These are phyloP conservation scores for Dryocosmus kuriphilus DNA, from an alignment of 2,888 invertebrate species.

Conservation along the genomic window DNA sequence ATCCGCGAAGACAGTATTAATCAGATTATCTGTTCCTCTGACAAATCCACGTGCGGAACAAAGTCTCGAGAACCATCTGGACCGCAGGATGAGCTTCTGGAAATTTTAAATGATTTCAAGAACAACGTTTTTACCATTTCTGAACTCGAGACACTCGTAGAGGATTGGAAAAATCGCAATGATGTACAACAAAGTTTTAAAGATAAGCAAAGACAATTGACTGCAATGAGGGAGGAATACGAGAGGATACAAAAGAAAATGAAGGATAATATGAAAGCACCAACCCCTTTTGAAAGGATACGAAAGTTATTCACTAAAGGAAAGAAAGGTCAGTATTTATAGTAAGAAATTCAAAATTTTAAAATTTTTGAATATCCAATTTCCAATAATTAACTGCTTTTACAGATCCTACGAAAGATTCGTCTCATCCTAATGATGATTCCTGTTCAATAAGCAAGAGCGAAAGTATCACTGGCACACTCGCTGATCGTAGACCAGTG, in stretches of 20 bases:
- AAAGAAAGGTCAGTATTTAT: slow-evolving; percentile 75
- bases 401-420: slow-evolving; percentile 66
- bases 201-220: slow-evolving; percentile 90
- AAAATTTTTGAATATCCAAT: too few species aligned
- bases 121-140: slow-evolving; percentile 92
- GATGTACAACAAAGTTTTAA: slow-evolving; percentile 92
- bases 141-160: slow-evolving; percentile 91
- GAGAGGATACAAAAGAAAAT: slow-evolving; percentile 89
- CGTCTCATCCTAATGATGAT: slow-evolving; percentile 57
- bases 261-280: slow-evolving; percentile 86
- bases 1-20: slow-evolving; percentile 42
- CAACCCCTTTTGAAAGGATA: slow-evolving; percentile 89
- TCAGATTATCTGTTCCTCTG: slow-evolving; percentile 5
- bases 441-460: slow-evolving; percentile 60
- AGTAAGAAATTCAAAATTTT: too few species aligned
- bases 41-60: slow-evolving; percentile 56
- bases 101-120: slow-evolving; percentile 93
- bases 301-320: slow-evolving; percentile 86
- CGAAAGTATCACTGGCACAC: slow-evolving; percentile 63
- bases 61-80: slow-evolving; percentile 65
- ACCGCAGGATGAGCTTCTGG: slow-evolving; percentile 87
- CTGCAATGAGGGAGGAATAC: slow-evolving; percentile 89
- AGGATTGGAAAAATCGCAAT: slow-evolving; percentile 91
- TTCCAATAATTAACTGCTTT: not conserved
- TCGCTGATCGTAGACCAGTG: slow-evolving; percentile 80